phyloP scores from a whole-genome alignment of 2,113 vertebrate genomes.

The Chaetops frenatus region DNA sequence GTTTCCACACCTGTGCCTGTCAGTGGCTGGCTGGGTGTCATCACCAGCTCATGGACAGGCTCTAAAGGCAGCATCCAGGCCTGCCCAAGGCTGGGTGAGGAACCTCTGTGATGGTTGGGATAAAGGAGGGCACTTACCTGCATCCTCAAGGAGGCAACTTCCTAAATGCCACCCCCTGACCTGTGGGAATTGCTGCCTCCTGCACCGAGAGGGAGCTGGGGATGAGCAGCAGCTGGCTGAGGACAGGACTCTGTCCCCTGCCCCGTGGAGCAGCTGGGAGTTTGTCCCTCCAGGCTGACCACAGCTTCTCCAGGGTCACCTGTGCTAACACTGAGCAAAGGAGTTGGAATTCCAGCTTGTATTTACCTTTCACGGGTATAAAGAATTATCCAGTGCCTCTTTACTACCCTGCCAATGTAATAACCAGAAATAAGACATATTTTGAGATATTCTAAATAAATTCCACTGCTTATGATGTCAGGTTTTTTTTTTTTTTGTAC shows the following conservation, averaged over 20 bases:
- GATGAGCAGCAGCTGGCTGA: neutral
- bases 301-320: neutral
- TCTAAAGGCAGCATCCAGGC: neutral
- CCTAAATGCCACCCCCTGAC: rapidly evolving
- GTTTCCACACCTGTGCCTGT: neutral
- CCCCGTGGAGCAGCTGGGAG: rapidly evolving
- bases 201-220: neutral
- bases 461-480: neutral
- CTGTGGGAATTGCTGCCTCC: neutral
- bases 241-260: neutral
- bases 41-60: rapidly evolving
- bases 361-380: neutral
- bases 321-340: neutral
- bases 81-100: neutral
- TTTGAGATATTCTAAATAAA: neutral
- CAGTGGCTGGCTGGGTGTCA: neutral
- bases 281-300: neutral
- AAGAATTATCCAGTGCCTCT: neutral
- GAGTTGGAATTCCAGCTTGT: neutral
- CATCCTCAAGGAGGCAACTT: neutral
- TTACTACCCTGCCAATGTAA: neutral
- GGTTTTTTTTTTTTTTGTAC: neutral
- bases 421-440: neutral
- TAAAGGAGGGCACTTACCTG: neutral
- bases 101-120: neutral